A percentile compares a stretch with the other conserved stretches of the same genome.
Conservation (phyloP, 2,888 invertebrate species). For the Tridacna crocea region DNA sequence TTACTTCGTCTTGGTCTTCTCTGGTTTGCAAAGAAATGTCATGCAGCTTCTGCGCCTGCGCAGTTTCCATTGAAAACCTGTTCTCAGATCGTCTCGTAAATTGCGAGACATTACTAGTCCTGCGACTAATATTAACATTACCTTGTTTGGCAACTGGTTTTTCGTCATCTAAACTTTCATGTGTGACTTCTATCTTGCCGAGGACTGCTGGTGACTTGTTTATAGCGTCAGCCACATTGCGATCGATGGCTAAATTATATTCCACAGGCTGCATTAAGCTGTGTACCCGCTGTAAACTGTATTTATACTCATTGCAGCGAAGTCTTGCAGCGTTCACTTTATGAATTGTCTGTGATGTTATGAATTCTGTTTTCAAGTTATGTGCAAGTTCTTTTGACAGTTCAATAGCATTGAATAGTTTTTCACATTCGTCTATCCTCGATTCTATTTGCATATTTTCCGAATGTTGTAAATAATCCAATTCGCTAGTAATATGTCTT, state of each 20-base stretch:
- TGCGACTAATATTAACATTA: background rate
- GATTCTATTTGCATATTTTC: slow-evolving; percentile 57
- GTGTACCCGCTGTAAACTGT: slow-evolving; percentile 51
- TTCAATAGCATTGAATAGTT: slow-evolving; percentile 55
- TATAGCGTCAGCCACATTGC: slow-evolving; percentile 58
- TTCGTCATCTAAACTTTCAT: slow-evolving; percentile 20
- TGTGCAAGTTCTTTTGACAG: slow-evolving; percentile 59
- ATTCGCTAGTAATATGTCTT: slow-evolving; percentile 46
- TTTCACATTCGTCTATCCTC: slow-evolving; percentile 60
- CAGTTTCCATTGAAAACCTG: slow-evolving; percentile 20
- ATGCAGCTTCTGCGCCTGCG: slow-evolving; percentile 47
- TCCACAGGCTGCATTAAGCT: slow-evolving; percentile 51
- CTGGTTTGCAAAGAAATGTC: slow-evolving; percentile 53
- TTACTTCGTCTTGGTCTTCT: slow-evolving; percentile 55
- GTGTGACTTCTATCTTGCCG: slow-evolving; percentile 42
- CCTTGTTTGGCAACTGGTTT: background rate
- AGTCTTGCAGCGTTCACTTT: slow-evolving; percentile 55
- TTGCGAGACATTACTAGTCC: slow-evolving; percentile 35
- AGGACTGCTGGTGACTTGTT: slow-evolving; percentile 54
- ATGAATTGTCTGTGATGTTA: slow-evolving; percentile 54
- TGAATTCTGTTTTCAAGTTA: slow-evolving; percentile 48
- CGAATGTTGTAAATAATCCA: slow-evolving; percentile 52
- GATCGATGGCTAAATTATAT: slow-evolving; percentile 57
- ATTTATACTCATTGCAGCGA: slow-evolving; percentile 56
- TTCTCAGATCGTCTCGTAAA: slow-evolving; percentile 22